Evolutionary conservation across 2,113 vertebrate genomes (phyloP).

Genomic region (Galbula dea): DNA sequence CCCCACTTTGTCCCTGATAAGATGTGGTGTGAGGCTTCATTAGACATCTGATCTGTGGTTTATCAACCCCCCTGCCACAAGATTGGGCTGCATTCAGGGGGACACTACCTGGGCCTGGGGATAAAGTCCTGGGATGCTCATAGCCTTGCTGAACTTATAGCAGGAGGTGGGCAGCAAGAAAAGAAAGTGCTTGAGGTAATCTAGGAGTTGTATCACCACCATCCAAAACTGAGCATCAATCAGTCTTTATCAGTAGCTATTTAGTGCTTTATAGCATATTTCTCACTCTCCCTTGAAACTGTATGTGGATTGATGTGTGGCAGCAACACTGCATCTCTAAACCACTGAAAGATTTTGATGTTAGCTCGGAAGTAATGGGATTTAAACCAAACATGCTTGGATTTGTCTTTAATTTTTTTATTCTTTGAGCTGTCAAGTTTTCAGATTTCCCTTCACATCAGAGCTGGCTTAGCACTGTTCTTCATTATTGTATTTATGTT

Average conservation of each 20-base stretch:
- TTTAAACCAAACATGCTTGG: background rate
- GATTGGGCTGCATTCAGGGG: background rate
- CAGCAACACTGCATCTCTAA: background rate
- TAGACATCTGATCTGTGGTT: background rate
- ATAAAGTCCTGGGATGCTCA: background rate
- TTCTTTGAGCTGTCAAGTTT: background rate
- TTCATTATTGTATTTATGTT: background rate
- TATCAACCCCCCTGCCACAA: background rate
- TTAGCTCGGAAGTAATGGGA: background rate
- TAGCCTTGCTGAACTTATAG: background rate
- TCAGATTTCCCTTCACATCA: background rate
- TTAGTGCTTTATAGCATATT: background rate
- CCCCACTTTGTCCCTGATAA: background rate
- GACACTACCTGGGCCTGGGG: rapidly evolving
- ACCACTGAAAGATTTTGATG: background rate
- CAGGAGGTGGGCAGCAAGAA: background rate
- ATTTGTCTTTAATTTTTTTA: background rate
- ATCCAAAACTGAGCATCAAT: background rate
- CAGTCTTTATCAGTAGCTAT: background rate
- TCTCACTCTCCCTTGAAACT: background rate
- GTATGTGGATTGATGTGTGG: background rate
- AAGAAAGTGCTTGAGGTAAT: background rate
- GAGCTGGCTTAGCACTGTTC: background rate
- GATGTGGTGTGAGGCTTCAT: background rate
- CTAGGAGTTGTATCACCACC: background rate